Evolutionary conservation across 92 coral and sea anemone genomes (phyloP), one percentile per base, ranked within the genome.

Genomic region (Paragorgia papillata): DNA sequence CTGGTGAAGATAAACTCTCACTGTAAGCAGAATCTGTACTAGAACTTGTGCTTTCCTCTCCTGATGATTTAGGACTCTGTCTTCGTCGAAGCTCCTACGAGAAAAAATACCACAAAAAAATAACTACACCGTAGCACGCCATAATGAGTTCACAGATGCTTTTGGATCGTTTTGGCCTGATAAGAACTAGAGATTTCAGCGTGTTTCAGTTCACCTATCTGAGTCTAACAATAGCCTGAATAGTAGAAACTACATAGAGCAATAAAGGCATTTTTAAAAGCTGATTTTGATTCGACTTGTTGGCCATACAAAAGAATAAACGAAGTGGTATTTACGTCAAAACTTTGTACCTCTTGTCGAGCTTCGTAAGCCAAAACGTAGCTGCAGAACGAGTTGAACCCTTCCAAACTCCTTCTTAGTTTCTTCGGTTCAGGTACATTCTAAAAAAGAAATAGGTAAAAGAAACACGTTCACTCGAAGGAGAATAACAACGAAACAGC

Each of bases 21-120:
- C 99, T 95, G 83, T 91, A 95, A 32, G 99, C 99, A 25, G 99
- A 95, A 64, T 95, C 99, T 24, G 99, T 95, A 79, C 99, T 95
- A 3, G 99, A 95, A 4, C 97, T 91, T 34, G 89, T 86, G 66
- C 99, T 91, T 67, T 95, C 99, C 53, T 90, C 88, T 53, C 78
- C 78, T 0, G 78, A 71, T 0, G 99, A 91, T 73, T 89, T 95
- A 57, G 99, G 96, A 61, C 95, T 88, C 82, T 92, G 89, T n/a
- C 92, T 86, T 60, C 88, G 91, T 32, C 85, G 85, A 20, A 89
- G 86, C 54, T 95, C 97, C 99, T 95, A 66, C 35, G 66, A 63
- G 10, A 50, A 61, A 65, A 71, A 12, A 58, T 19, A 58, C n/a
- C 2, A 58, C 14, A 19, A 58, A 19, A 58, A 6, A 58, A 15